These are phyloP conservation scores for Phragmatobia fuliginosa DNA, from an alignment of 2,888 invertebrate genomes.

Conservation along the genomic window DNA sequence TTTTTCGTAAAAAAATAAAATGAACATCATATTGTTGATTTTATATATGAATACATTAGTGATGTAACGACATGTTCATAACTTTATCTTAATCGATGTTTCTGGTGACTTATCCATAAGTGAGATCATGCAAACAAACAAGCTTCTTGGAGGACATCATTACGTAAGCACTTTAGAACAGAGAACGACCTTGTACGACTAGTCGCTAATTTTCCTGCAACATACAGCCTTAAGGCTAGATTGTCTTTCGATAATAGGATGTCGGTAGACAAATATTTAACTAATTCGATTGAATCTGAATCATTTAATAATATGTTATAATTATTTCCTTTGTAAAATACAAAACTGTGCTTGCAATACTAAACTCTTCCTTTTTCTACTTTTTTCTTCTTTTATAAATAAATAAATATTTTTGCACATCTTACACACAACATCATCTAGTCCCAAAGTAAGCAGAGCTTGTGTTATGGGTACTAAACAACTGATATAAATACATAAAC, in stretches of 20 bases:
- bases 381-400: too few relatives aligned
- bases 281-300: too few relatives aligned
- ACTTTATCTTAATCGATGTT: constrained; percentile 4
- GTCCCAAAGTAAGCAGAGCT: too few relatives aligned
- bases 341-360: too few relatives aligned
- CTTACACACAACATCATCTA: too few relatives aligned
- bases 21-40: constrained; percentile 3
- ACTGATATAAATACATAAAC: too few relatives aligned
- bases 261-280: not conserved
- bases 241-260: not conserved
- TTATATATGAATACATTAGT: not conserved
- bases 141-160: not conserved
- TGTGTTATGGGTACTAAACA: too few relatives aligned
- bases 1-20: not conserved
- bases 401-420: too few relatives aligned
- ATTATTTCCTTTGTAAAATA: too few relatives aligned
- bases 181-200: not conserved
- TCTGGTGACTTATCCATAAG: not conserved
- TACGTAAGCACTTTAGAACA: not conserved
- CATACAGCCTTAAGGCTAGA: not conserved
- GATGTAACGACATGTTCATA: not conserved
- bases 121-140: not conserved
- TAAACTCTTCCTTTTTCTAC: too few relatives aligned
- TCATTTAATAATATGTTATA: too few relatives aligned
- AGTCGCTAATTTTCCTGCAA: not conserved